These are phyloP conservation scores for Papilio glaucus DNA, from an alignment of 1,140 invertebrate genomes.

Conservation along the genomic window DNA sequence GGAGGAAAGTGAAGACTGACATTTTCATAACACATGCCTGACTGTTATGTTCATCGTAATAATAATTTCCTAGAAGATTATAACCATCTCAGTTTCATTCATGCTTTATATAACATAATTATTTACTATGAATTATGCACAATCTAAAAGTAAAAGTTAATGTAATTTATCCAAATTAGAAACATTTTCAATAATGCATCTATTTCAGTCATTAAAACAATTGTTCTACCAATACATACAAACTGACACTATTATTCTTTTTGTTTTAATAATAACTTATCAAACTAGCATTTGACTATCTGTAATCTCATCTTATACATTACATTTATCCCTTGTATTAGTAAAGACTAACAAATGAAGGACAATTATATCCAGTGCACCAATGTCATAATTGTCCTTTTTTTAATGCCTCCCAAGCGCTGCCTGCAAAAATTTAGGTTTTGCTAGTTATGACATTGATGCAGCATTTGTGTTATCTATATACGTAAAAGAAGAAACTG, in stretches of 20 bases:
- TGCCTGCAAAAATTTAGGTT: too few relatives aligned
- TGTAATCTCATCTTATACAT: neutral
- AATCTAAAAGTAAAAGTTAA: neutral
- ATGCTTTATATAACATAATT: slow-evolving; percentile 24
- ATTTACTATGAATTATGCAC: neutral
- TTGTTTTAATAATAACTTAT: neutral
- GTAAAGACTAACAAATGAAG: neutral
- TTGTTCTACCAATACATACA: neutral
- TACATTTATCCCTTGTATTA: neutral
- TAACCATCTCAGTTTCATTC: neutral
- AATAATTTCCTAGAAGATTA: neutral
- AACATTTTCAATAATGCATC: neutral
- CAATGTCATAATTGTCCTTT: neutral
- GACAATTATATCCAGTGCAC: neutral
- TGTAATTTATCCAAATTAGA: neutral
- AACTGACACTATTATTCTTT: neutral
- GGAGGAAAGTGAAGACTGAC: neutral
- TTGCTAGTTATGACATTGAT: too few relatives aligned
- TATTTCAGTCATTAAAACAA: neutral
- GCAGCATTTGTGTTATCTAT: too few relatives aligned
- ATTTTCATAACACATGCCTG: slow-evolving; percentile 16
- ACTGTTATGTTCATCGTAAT: neutral
- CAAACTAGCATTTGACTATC: too few relatives aligned
- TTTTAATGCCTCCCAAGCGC: too few relatives aligned
- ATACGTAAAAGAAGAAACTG: too few relatives aligned